These are phyloP conservation scores for Thermophis baileyi DNA, from an alignment of 2,113 vertebrate species.

Conservation along the genomic window DNA sequence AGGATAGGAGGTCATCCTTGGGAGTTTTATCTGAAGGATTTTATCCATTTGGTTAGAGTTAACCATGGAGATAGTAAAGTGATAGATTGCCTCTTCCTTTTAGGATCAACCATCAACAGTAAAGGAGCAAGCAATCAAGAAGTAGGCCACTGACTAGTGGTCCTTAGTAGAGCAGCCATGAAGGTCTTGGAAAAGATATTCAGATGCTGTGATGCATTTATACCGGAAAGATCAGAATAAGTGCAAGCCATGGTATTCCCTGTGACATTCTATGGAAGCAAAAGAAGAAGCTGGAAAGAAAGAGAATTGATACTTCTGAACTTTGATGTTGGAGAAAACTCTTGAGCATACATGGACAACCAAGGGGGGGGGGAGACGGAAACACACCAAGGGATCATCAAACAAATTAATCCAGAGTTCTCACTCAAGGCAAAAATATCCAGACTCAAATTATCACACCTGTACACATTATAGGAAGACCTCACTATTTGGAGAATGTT, in stretches of 20 bases:
- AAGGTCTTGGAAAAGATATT: not conserved
- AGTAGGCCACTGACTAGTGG: not conserved
- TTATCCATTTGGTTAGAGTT: not conserved
- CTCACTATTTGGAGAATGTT: not conserved
- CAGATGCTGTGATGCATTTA: not conserved
- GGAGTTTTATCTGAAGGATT: not conserved
- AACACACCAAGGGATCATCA: not conserved
- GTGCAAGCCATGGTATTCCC: not conserved
- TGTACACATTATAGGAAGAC: not conserved
- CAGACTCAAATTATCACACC: not conserved
- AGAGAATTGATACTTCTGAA: not conserved
- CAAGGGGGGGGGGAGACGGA: not conserved
- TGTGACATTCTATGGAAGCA: not conserved
- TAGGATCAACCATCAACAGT: not conserved
- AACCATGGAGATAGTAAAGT: not conserved
- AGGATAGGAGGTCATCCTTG: not conserved
- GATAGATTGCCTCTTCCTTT: not conserved
- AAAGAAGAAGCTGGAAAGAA: not conserved
- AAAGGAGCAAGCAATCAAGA: not conserved
- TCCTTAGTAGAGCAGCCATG: not conserved
- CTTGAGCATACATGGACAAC: not conserved
- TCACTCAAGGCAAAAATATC: not conserved
- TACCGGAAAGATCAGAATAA: not conserved
- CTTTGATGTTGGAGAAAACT: not conserved
- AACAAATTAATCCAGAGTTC: not conserved